These are phyloP conservation scores for Lacerta bilineata DNA, from an alignment of 2,797 vertebrate species.

Conservation along the genomic window DNA sequence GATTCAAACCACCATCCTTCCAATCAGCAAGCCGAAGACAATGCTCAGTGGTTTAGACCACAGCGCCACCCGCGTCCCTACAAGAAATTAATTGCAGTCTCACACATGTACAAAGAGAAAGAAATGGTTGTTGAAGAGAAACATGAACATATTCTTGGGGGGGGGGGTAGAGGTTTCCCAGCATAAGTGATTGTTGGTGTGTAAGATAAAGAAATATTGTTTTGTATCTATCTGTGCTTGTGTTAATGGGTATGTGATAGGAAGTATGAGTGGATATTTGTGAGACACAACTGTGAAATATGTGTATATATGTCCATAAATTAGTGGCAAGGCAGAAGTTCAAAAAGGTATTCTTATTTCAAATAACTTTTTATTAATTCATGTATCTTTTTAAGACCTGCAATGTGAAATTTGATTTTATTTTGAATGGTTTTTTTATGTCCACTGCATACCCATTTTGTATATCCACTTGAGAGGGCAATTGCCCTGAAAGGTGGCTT, in stretches of 20 bases:
- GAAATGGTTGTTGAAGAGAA: neutral
- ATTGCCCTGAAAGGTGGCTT: neutral
- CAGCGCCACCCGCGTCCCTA: too few relatives aligned
- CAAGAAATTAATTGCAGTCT: neutral
- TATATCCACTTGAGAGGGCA: neutral
- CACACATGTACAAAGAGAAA: neutral
- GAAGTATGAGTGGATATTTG: neutral
- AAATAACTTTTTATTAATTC: too few relatives aligned
- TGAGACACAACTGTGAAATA: neutral
- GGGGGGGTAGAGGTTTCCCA: too few relatives aligned
- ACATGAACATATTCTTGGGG: neutral
- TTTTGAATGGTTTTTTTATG: neutral
- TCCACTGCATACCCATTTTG: neutral
- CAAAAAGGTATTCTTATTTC: too few relatives aligned
- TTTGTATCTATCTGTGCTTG: too few relatives aligned
- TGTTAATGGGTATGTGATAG: neutral
- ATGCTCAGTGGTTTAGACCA: too few relatives aligned
- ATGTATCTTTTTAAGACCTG: too few relatives aligned
- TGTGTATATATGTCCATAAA: neutral
- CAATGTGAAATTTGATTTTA: neutral
- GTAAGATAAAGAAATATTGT: too few relatives aligned
- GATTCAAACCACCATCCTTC: too few relatives aligned
- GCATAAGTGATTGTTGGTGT: too few relatives aligned
- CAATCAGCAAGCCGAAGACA: too few relatives aligned
- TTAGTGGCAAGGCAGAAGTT: too few relatives aligned